Evolutionary conservation across 2,888 invertebrate species (phyloP).

Genomic region (Aphelenchoides bicaudatus): DNA sequence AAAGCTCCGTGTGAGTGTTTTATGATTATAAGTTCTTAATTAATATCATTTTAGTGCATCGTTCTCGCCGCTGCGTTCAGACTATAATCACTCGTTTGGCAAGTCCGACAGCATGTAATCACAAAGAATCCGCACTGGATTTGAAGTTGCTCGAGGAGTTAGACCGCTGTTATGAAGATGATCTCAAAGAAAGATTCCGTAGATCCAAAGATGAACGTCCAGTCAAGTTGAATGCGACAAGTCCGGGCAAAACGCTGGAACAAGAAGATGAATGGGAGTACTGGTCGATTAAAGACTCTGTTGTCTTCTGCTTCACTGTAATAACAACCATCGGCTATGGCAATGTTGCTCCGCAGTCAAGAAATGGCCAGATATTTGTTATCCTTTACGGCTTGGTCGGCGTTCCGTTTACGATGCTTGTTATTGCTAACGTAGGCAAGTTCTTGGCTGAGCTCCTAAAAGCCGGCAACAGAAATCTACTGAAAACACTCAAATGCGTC

Average conservation of each 20-base stretch:
- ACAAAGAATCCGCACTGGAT: conserved; percentile 11
- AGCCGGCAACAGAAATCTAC: conserved; percentile 1
- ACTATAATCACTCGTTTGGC: conserved; percentile 36
- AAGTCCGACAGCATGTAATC: not conserved
- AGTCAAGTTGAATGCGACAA: not conserved
- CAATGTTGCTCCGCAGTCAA: conserved; percentile 52
- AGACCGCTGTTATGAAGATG: conserved; percentile 35
- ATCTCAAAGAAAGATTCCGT: conserved; percentile 22
- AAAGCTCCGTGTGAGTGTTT: conserved; percentile 21
- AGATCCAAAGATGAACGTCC: not conserved
- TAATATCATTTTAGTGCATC: conserved; percentile 42
- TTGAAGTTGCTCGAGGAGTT: conserved; percentile 26
- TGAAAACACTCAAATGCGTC: not conserved
- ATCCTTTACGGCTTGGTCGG: conserved; percentile 55
- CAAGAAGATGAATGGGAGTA: conserved; percentile 37
- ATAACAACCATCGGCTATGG: conserved; percentile 59
- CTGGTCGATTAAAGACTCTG: conserved; percentile 51
- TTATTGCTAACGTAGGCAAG: conserved; percentile 55
- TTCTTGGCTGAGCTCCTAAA: conserved; percentile 52
- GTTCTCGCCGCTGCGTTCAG: conserved; percentile 46
- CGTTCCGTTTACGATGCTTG: conserved; percentile 56
- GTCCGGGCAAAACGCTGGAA: conserved; percentile 1
- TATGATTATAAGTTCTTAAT: not conserved
- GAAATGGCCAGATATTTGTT: conserved; percentile 50
- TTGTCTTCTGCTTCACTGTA: conserved; percentile 56